Base-by-base conservation (phyloP, 1,140 invertebrate species). In the Lithobius niger region DNA sequence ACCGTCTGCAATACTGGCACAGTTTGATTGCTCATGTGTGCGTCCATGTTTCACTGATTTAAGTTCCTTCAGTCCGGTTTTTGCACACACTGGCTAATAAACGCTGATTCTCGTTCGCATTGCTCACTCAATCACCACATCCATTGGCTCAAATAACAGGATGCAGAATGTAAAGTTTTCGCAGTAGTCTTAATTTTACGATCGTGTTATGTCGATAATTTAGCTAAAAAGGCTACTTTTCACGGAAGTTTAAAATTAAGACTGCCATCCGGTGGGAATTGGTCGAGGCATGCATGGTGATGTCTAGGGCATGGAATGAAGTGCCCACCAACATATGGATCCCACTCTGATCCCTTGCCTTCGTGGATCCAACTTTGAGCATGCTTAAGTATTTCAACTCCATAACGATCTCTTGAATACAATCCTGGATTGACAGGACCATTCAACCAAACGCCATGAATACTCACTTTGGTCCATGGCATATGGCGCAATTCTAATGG, bases 351-450 rank as follows among this genome's bases (percentile, higher is more conserved):
- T 21, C 3, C 25, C 22, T 50, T 50, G n/a, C 51, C 51, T 3
- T n/a, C 10, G 3, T 50, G 31, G 22, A 3, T 10, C 51, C 51
- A 53, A 50, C 36, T 43, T 50, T 16, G 31, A 3, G 53, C 59
- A 60, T 69, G 67, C 24, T 60, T 60, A n/a, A 66, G 62, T 6
- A 60, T 61, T 47, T 62, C 58, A 28, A 48, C 48, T 1, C 66
- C 66, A 27, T 65, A 65, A 26, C 64, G 59, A 52, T 65, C 66
- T 18, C 67, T 52, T 6, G 63, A 63, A 60, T 62, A 66, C 13
- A 64, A 54, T 10, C 67, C 67, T 18, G 67, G 67, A 51, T 66
- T 69, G 43, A 59, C 50, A 6, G 60, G 65, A 3, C 53, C 62
- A n/a, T 55, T 57, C 1, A 67, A 56, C 65, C 65, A 67, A 2